These are phyloP conservation scores for Agonopterix arenella DNA, from an alignment of 2,888 invertebrate genomes.

Conservation along the genomic window DNA sequence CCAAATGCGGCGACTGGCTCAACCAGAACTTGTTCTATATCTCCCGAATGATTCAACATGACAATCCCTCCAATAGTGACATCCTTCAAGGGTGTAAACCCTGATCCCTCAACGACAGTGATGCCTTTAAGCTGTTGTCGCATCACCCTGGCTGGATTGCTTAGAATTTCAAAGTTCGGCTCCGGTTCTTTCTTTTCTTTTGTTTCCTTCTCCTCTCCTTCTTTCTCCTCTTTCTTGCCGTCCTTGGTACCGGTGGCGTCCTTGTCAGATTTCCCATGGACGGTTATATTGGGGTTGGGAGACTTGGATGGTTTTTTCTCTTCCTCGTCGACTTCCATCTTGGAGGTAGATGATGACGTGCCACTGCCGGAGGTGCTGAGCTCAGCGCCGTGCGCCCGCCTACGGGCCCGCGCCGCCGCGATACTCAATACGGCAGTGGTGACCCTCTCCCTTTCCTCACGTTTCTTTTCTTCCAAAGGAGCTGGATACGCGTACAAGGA, in stretches of 20 bases:
- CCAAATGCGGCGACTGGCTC: conserved; percentile 95
- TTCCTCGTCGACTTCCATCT: conserved; percentile 92
- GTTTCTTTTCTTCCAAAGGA: conserved; percentile 98
- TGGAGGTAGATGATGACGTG: conserved; percentile 79
- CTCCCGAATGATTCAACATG: conserved; percentile 91
- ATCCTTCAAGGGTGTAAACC: conserved; percentile 93
- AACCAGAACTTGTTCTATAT: conserved; percentile 89
- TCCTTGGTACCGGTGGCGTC: conserved; percentile 56
- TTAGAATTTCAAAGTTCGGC: conserved; percentile 92
- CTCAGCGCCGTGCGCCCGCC: conserved; percentile 86
- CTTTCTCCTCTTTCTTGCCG: conserved; percentile 66
- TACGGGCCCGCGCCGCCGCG: conserved; percentile 91
- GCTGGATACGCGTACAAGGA: conserved; percentile 98
- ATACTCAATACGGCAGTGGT: conserved; percentile 98
- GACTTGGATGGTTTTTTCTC: conserved; percentile 71
- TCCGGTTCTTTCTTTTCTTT: conserved; percentile 90
- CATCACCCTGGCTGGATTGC: conserved; percentile 96
- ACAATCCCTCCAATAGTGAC: conserved; percentile 97
- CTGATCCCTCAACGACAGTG: conserved; percentile 86
- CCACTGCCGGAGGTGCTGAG: conserved; percentile 74
- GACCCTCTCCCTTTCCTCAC: conserved; percentile 97
- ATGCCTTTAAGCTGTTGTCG: conserved; percentile 92
- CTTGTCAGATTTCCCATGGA: conserved; percentile 70
- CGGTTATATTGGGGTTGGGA: conserved; percentile 67
- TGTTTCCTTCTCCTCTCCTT: conserved; percentile 59